Evolutionary conservation across 2,888 invertebrate species (phyloP).

Genomic region (Rhimphoctona megacephalus): DNA sequence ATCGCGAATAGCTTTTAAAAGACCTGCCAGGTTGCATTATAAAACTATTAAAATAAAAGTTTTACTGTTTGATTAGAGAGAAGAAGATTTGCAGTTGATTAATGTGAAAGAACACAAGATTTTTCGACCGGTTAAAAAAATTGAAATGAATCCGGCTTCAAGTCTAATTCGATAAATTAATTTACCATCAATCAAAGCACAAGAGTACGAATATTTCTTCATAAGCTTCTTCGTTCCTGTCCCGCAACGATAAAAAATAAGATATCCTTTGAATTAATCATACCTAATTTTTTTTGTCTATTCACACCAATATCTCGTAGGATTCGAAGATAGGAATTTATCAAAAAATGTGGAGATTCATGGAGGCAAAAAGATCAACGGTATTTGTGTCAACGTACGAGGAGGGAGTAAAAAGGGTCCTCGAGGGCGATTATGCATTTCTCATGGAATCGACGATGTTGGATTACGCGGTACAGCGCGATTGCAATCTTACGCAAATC

Average conservation of each 20-base stretch:
- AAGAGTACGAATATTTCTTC: not conserved
- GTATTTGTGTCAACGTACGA: conserved; percentile 96
- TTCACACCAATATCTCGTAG: conserved; percentile 83
- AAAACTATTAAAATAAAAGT: conserved; percentile 19
- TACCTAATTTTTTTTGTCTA: not conserved
- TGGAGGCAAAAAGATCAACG: conserved; percentile 92
- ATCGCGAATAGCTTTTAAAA: conserved; percentile 22
- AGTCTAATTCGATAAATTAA: not conserved
- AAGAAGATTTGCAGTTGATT: not conserved
- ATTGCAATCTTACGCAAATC: conserved; percentile 98
- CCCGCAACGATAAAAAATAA: not conserved
- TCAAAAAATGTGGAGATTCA: conserved; percentile 98
- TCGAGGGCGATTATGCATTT: conserved; percentile 97
- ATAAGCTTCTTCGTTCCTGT: not conserved
- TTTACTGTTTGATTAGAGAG: not conserved
- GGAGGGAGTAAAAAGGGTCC: conserved; percentile 94
- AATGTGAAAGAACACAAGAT: not conserved
- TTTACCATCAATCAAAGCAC: not conserved
- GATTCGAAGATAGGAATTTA: conserved; percentile 96
- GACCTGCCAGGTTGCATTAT: not conserved
- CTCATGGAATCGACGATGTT: conserved; percentile 99
- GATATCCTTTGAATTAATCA: not conserved
- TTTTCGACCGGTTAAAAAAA: not conserved
- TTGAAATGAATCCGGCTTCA: not conserved
- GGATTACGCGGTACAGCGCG: conserved; percentile 97